These are phyloP conservation scores for Xenops minutus DNA, from an alignment of 2,797 vertebrate genomes.

Conservation along the genomic window DNA sequence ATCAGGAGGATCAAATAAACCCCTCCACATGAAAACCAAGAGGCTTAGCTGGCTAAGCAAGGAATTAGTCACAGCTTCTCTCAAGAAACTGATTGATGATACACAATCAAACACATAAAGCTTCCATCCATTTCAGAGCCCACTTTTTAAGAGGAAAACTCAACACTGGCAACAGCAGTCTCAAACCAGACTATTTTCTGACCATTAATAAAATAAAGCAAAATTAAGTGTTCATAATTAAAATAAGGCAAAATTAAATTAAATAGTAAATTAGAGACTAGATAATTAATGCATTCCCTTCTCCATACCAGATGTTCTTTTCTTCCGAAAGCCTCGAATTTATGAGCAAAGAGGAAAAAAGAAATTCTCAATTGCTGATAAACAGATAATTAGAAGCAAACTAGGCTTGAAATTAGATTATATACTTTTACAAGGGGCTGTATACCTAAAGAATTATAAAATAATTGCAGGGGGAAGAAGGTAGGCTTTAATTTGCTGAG, in stretches of 20 bases:
- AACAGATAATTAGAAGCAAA: conserved; percentile 45
- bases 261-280: not conserved
- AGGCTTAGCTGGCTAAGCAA: not conserved
- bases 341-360: not conserved
- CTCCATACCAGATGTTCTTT: not conserved
- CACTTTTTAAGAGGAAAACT: not conserved
- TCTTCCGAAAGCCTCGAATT: not conserved
- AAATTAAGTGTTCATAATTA: not conserved
- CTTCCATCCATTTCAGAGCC: not conserved
- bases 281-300: not conserved
- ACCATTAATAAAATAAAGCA: not conserved
- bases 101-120: not conserved
- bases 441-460: conserved; percentile 9
- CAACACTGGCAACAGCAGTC: not conserved
- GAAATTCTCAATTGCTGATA: not conserved
- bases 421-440: conserved; percentile 19
- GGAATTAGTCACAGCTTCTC: not conserved
- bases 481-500: conserved; percentile 29
- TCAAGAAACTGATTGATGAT: not conserved
- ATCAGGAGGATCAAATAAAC: not conserved
- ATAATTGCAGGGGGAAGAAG: conserved; percentile 18
- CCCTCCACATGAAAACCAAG: not conserved
- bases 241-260: not conserved
- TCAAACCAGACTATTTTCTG: not conserved
- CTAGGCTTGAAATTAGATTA: conserved; percentile 53